Base-by-base conservation (phyloP, 2,888 invertebrate genomes). In the Hirtodrosophila trivittata region DNA sequence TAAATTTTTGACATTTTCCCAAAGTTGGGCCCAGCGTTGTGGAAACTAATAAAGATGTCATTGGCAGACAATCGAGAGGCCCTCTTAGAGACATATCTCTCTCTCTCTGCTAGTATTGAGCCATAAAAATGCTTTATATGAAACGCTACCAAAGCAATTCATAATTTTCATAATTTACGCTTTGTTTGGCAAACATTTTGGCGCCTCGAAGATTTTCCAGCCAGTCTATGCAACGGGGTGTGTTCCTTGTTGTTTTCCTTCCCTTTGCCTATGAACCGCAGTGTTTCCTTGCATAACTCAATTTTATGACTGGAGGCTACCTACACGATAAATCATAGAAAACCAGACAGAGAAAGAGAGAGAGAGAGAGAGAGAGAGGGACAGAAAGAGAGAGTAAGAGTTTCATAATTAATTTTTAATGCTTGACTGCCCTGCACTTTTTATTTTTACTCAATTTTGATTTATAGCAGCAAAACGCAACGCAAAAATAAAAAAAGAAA, bases 31-130 rank as follows among this genome's bases (percentile, higher is more conserved):
- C 35, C 81, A 82, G 25, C 70, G 81, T 81, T 77, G 77, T 82
- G 81, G 81, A 82, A 82, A 82, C 81, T 84, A 82, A 82, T 82
- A 82, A 82, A 82, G 81, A 82, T 82, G 84, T 82, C 81, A 82
- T 77, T 77, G 78, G 66, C 58, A 67, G 67, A 82, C 66, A 77
- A 82, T 82, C 62, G 75, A 43, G 12, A 47, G 41, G 37, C 50
- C 67, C 67, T 60, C 50, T 28, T 59, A 50, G 50, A 66, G 9
- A 39, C 38, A 45, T 37, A 21, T 52, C 12, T 45, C 13, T 54
- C 39, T 39, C 30, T 33, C 35, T 47, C 30, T 41, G 18, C 35
- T 30, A n/a, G 21, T 18, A 55, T 56, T 42, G 47, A 39, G 72
- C 43, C 64, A 73, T 78, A 73, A 63, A 75, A 68, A 82, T 73